Conservation (phyloP, 2,888 invertebrate species). For the Pegoplata infirma region DNA sequence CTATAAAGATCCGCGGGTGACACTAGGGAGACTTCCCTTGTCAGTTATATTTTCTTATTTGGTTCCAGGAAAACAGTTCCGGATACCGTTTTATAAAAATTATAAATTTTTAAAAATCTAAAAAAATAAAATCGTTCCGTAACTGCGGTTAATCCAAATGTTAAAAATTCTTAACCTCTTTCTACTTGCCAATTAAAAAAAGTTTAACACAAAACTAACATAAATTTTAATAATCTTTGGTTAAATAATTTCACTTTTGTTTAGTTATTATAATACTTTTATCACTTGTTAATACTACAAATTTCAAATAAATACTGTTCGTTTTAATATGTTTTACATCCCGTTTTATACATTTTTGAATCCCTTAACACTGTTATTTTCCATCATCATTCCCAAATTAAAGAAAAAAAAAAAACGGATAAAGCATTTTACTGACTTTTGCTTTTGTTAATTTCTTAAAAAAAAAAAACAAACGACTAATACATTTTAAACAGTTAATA, state of each 20-base stretch:
- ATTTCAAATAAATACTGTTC: conserved; percentile 41
- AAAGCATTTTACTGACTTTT: conserved; percentile 1
- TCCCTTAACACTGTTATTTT: not conserved
- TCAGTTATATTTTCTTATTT: too few relatives aligned
- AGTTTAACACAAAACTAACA: conserved; percentile 1
- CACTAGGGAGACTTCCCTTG: too few relatives aligned
- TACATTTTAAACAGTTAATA: conserved; percentile 58
- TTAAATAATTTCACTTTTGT: not conserved
- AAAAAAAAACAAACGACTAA: conserved; percentile 2
- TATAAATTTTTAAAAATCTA: too few relatives aligned
- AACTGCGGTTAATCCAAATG: too few relatives aligned
- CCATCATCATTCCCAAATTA: not conserved
- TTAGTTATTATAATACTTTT: conserved; percentile 19
- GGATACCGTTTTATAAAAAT: too few relatives aligned
- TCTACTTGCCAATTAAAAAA: too few relatives aligned
- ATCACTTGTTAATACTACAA: conserved; percentile 22
- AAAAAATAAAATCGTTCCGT: too few relatives aligned
- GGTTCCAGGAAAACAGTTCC: too few relatives aligned
- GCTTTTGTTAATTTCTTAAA: conserved; percentile 17
- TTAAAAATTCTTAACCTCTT: too few relatives aligned
- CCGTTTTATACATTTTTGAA: conserved; percentile 48
- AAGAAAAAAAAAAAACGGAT: conserved; percentile 30
- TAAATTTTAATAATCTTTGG: conserved; percentile 1
- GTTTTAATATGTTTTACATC: conserved; percentile 13
- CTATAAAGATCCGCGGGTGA: too few relatives aligned